Evolutionary conservation across 2,888 invertebrate species (phyloP), one percentile per base, ranked within the genome.

Genomic region (Nudaria mundana): DNA sequence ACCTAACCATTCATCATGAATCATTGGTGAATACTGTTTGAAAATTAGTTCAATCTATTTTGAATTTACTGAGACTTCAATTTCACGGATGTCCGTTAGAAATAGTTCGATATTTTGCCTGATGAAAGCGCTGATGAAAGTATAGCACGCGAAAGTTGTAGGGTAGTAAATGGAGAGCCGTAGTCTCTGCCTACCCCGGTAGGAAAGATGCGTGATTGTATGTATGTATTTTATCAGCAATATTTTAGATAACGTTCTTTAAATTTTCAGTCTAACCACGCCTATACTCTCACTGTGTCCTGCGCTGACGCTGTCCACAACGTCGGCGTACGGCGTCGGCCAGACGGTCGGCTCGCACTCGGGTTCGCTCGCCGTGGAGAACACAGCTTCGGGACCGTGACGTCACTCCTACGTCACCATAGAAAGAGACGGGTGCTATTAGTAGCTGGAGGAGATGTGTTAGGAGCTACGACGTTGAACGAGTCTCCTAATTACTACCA

Each of bases 291-390:
- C 23, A 90, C 89, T 16, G 83, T 92, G 7, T 73, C 90, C 0
- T 91, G 91, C 55, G 71, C 87, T 22, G 71, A 69, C 32, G 76
- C 81, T 30, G 88, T 91, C 14, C 91, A 90, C 71, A 91, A 92
- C 66, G 85, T 92, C 13, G 90, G 90, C 18, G 85, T 91, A n/a
- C 71, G 90, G 0, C 77, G 90, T 6, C 77, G 90, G 5, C 63
- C 80, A 1, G 91, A 91, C 66, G 87, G 88, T 11, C 76, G 87
- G 1, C 75, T 91, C 10, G 90, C 91, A 1, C 77, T 91, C 29
- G 92, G 92, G 35, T 89, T 76, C 51, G 81, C 90, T 33, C 86
- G 91, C 38, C 70, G 77, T 26, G 86, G 89, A 5, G 91, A 91
- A 58, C 63, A 80, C 35, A 86, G 85, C 65, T 91, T 91, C 68